A percentile compares a stretch with the other conserved stretches of the same genome.
These are phyloP conservation scores for Pelusios castaneus DNA, from an alignment of 2,113 vertebrate species.

Conservation along the genomic window DNA sequence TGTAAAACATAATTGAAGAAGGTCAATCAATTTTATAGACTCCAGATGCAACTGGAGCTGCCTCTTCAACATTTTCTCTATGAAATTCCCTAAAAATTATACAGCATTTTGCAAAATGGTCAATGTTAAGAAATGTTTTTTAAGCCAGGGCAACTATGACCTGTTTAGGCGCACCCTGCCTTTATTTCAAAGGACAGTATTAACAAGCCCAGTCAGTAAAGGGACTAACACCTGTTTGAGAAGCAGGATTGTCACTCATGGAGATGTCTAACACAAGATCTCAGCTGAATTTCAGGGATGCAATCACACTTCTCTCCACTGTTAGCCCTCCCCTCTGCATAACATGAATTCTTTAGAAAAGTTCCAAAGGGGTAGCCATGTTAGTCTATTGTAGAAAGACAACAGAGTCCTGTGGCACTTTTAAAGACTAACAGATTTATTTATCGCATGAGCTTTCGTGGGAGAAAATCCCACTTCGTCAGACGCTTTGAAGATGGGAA, in stretches of 20 bases:
- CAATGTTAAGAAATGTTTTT: background rate
- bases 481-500: too few relatives aligned
- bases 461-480: too few relatives aligned
- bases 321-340: background rate
- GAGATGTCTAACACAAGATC: background rate
- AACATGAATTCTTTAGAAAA: conserved; percentile 7
- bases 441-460: too few relatives aligned
- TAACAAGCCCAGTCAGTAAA: background rate
- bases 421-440: too few relatives aligned
- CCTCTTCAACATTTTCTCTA: background rate
- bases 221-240: background rate
- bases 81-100: background rate
- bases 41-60: conserved; percentile 4
- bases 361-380: too few relatives aligned
- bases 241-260: background rate
- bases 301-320: background rate
- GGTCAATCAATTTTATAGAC: background rate
- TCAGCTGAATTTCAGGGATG: background rate
- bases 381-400: too few relatives aligned
- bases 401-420: too few relatives aligned
- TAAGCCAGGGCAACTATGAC: background rate
- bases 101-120: background rate
- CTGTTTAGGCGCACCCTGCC: background rate
- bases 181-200: conserved; percentile 9
- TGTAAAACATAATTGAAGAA: background rate